Percentiles rank a stretch among this genome's conserved stretches.
phyloP scores from a whole-genome alignment of 2,113 vertebrate genomes.

The Vulpes ferrilata region DNA sequence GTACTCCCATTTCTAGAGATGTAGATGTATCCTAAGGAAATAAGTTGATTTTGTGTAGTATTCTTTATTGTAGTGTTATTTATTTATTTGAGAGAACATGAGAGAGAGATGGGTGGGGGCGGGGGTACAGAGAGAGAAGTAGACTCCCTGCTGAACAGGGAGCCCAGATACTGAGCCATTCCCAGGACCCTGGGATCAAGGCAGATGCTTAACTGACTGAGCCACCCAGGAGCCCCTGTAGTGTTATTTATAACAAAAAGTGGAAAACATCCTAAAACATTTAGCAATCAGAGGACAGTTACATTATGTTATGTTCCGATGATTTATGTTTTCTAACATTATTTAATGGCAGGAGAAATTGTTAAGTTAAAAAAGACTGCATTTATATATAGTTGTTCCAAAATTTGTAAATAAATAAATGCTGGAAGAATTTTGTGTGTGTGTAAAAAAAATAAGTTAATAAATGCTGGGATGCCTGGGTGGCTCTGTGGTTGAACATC shows the following conservation, averaged over 20 bases:
- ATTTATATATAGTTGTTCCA: constrained; percentile 5
- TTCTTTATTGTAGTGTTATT: constrained; percentile 29
- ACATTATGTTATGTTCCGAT: background rate
- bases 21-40: constrained; percentile 2
- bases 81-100: background rate
- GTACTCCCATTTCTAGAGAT: constrained; percentile 2
- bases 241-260: constrained; percentile 49
- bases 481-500: too few relatives aligned
- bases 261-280: constrained; percentile 33
- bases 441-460: constrained; percentile 13
- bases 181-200: background rate
- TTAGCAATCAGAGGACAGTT: background rate
- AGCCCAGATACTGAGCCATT: background rate
- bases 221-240: background rate
- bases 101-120: too few relatives aligned
- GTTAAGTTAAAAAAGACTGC: background rate
- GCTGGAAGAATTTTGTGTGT: background rate
- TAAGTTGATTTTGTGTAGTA: background rate
- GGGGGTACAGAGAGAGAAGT: background rate
- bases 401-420: constrained; percentile 44
- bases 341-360: constrained; percentile 1
- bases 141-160: background rate
- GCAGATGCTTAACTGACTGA: background rate
- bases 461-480: background rate
- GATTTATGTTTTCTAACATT: constrained; percentile 24